phyloP scores from a whole-genome alignment of 2,888 invertebrate species.

The Agriopis leucophaearia region DNA sequence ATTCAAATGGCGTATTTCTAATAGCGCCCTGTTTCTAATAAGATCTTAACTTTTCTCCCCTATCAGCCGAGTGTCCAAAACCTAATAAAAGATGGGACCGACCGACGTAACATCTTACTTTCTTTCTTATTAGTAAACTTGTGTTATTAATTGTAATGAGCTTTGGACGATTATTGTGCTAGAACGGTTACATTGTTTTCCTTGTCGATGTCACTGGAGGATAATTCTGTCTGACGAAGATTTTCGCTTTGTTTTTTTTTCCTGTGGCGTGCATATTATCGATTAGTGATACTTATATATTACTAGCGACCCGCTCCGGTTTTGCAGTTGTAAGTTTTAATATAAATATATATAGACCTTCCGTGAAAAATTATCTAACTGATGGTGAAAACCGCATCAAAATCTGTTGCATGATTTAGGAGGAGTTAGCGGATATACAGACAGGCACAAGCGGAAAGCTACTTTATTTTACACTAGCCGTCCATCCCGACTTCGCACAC shows the following conservation, averaged over 20 bases:
- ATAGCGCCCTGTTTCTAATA: neutral
- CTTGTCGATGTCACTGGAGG: slow-evolving; percentile 25
- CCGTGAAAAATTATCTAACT: no score
- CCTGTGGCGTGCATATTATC: slow-evolving; percentile 1
- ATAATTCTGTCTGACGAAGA: slow-evolving; percentile 18
- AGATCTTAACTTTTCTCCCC: slow-evolving; percentile 10
- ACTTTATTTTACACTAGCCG: no score
- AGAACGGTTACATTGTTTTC: slow-evolving; percentile 21
- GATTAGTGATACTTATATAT: neutral
- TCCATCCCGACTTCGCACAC: no score
- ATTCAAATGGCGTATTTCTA: neutral
- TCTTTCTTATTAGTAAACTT: slow-evolving; percentile 39
- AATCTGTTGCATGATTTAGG: no score
- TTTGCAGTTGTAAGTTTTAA: no score
- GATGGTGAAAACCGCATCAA: no score
- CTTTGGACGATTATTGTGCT: slow-evolving; percentile 34
- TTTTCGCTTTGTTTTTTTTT: slow-evolving; percentile 14
- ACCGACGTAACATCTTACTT: slow-evolving; percentile 27
- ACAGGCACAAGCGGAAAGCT: no score
- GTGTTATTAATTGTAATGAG: slow-evolving; percentile 43
- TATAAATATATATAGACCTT: no score
- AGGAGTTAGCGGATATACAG: no score
- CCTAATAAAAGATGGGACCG: slow-evolving; percentile 22
- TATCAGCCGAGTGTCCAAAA: slow-evolving; percentile 14
- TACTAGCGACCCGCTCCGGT: no score